Evolutionary conservation across 2,888 invertebrate genomes (phyloP), one percentile per base, ranked within the genome.

Genomic region (Buathra laborator): DNA sequence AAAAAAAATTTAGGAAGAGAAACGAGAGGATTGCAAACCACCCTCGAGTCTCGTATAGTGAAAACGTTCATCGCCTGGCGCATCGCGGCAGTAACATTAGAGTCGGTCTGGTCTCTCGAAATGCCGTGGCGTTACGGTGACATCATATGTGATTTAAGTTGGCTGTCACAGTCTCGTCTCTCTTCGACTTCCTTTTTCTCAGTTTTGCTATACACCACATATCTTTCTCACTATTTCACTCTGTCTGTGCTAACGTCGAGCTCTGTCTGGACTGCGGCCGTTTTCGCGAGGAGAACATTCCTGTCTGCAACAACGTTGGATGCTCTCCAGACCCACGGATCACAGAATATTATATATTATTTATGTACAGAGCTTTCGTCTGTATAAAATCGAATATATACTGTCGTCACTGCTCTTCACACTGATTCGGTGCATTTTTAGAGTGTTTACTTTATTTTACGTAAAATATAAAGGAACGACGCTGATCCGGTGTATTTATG

Each of bases 281-380:
- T 72, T 82, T 53, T 66, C 82, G 77, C 71, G 77, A 70, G 43
- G 71, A 66, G 32, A 37, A 64, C 86, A 88, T 87, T 88, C 86
- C 86, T 78, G 84, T 85, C 87, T 83, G 84, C 78, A 84, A 85
- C 86, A 83, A 86, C 81, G 76, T 89, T 89, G 89, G 89, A 89
- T 37, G 72, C 16, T 64, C 76, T 89, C 89, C 89, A 89, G 88
- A 66, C 76, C 75, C 67, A 68, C 53, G 53, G 66, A 62, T 14
- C 62, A 29, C 16, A 12, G 12, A 64, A 51, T 37, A 51, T 64
- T 24, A 19, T 37, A 51, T 48, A 62, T 62, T 19, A 16, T 43
- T 62, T 19, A 16, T 24, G 24, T 71, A 29, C 59, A n/a, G 32
- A 37, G 12, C 14, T 48, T 44, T 16, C n/a, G 51, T 37, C 56